These are phyloP conservation scores for Istiophorus platypterus DNA, from an alignment of 2,113 vertebrate species.

Conservation along the genomic window DNA sequence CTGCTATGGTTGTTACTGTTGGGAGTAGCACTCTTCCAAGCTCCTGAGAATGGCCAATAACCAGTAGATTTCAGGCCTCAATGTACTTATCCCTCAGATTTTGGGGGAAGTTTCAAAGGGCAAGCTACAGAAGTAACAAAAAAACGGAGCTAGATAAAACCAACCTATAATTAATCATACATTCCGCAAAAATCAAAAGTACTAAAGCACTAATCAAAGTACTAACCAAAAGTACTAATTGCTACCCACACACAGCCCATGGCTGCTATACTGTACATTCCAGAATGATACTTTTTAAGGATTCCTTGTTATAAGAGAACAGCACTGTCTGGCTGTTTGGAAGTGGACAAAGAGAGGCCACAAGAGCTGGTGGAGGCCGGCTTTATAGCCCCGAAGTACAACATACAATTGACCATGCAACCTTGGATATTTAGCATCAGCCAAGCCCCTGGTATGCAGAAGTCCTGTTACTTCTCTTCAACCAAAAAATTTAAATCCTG, in stretches of 20 bases:
- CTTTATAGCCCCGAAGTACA: background rate
- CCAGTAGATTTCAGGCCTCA: background rate
- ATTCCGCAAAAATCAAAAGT: background rate
- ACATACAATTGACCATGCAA: background rate
- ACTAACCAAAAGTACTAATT: too few relatives aligned
- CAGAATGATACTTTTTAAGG: too few relatives aligned
- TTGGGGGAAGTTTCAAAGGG: background rate
- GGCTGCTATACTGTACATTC: too few relatives aligned
- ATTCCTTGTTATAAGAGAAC: too few relatives aligned
- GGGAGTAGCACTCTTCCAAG: too few relatives aligned
- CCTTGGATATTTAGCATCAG: background rate
- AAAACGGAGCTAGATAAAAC: background rate
- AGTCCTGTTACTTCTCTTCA: background rate
- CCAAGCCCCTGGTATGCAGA: background rate
- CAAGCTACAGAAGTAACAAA: background rate
- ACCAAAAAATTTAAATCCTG: background rate
- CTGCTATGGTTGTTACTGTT: background rate
- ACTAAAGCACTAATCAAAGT: too few relatives aligned
- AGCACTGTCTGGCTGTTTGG: background rate
- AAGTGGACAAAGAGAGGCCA: background rate
- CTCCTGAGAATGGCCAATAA: too few relatives aligned
- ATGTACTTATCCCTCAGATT: background rate
- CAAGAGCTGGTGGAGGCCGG: background rate
- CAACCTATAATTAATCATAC: background rate
- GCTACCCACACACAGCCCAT: too few relatives aligned